These are phyloP conservation scores for Linnaemya vulpina DNA, from an alignment of 2,888 invertebrate genomes.

Conservation along the genomic window DNA sequence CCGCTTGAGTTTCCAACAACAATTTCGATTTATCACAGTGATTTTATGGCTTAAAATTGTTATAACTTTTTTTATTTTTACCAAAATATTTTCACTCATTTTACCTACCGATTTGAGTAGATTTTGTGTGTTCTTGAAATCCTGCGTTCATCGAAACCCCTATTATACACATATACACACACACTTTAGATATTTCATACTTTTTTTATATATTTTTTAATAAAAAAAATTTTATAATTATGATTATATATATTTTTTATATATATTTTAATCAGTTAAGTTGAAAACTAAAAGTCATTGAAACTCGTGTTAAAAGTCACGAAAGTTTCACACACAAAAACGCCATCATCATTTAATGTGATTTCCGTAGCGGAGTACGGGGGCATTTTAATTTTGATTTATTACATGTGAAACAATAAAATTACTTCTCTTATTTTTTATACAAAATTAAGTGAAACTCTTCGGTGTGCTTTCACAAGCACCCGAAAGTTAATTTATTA, in stretches of 20 bases:
- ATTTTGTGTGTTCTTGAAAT: constrained; percentile 74
- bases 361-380: background rate
- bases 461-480: background rate
- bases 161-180: constrained; percentile 68
- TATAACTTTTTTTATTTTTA: constrained; percentile 10
- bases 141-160: constrained; percentile 76
- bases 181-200: constrained; percentile 12
- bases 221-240: constrained; percentile 11
- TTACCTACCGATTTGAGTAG: constrained; percentile 80
- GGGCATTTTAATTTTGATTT: background rate
- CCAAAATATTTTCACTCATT: constrained; percentile 32
- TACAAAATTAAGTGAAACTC: background rate
- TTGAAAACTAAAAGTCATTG: background rate
- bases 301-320: too few species aligned
- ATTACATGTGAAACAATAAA: background rate
- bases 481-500: background rate
- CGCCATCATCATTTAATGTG: background rate
- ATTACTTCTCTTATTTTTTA: background rate
- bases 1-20: background rate
- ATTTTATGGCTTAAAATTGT: background rate
- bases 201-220: background rate
- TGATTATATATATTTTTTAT: background rate
- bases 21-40: background rate
- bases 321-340: background rate
- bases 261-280: constrained; percentile 4